phyloP scores from a whole-genome alignment of 1,140 invertebrate genomes.

The Drosophila cardini region DNA sequence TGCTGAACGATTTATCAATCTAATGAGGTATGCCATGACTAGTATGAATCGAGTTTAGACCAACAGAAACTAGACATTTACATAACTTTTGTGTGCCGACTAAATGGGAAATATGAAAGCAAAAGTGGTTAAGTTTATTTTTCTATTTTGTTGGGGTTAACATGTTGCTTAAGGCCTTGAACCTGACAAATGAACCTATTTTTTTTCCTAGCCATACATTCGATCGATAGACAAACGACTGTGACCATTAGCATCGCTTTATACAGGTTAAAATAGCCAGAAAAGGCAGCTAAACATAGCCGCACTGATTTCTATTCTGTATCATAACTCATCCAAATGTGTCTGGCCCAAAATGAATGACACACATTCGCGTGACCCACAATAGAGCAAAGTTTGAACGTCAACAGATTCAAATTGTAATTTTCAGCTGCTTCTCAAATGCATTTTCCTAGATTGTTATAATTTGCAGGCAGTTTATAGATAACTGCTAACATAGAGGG shows the following conservation, averaged over 20 bases:
- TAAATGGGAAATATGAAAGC: slow-evolving; percentile 31
- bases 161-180: slow-evolving; percentile 52
- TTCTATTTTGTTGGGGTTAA: slow-evolving; percentile 32
- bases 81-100: slow-evolving; percentile 41
- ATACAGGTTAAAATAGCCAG: slow-evolving; percentile 8
- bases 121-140: slow-evolving; percentile 45
- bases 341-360: slow-evolving; percentile 23
- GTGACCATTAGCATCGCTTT: slow-evolving; percentile 24
- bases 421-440: background rate
- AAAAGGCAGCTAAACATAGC: background rate
- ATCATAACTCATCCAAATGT: slow-evolving; percentile 22
- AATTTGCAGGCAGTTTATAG: slow-evolving; percentile 9
- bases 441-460: slow-evolving; percentile 9
- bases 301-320: slow-evolving; percentile 22
- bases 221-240: slow-evolving; percentile 44
- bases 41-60: slow-evolving; percentile 6
- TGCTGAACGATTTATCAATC: slow-evolving; percentile 37
- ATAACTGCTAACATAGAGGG: background rate
- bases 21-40: slow-evolving; percentile 14
- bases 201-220: background rate
- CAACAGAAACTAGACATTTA: slow-evolving; percentile 27
- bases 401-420: background rate
- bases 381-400: slow-evolving; percentile 18
- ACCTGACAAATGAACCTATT: slow-evolving; percentile 35
- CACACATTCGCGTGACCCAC: slow-evolving; percentile 30